phyloP scores from a whole-genome alignment of 2,113 vertebrate genomes.

The Oenanthe melanoleuca region DNA sequence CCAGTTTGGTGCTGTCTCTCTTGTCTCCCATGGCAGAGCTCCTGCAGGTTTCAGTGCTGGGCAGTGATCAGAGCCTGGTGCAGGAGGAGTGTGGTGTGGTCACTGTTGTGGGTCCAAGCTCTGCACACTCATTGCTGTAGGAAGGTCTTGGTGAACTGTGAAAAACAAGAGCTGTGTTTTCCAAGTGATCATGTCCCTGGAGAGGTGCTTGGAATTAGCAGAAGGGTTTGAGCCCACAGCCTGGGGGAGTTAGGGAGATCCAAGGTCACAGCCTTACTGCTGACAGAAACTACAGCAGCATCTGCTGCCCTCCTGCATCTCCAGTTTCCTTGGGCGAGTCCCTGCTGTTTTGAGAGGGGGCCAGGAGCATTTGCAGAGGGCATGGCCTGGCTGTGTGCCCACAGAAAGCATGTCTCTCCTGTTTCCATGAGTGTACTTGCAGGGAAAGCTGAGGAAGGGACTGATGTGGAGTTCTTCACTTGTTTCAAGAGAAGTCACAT shows the following conservation, averaged over 20 bases:
- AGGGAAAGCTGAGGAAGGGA: neutral
- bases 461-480: neutral
- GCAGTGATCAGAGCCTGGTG: neutral
- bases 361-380: neutral
- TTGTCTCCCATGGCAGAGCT: neutral
- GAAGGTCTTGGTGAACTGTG: neutral
- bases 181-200: neutral
- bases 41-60: neutral
- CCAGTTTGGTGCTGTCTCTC: neutral
- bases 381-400: neutral
- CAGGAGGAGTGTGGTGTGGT: neutral
- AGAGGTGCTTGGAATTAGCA: neutral
- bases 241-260: neutral
- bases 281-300: neutral
- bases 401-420: neutral
- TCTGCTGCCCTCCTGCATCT: slow-evolving; percentile 2
- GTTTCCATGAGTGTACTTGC: neutral
- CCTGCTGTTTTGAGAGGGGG: neutral
- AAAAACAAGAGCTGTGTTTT: neutral
- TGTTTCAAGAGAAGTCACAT: neutral
- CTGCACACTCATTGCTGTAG: neutral
- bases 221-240: neutral
- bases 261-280: neutral
- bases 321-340: neutral
- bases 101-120: neutral